Evolutionary conservation across 2,888 invertebrate genomes (phyloP), one percentile per base, ranked within the genome.

Genomic region (Lypha dubia): DNA sequence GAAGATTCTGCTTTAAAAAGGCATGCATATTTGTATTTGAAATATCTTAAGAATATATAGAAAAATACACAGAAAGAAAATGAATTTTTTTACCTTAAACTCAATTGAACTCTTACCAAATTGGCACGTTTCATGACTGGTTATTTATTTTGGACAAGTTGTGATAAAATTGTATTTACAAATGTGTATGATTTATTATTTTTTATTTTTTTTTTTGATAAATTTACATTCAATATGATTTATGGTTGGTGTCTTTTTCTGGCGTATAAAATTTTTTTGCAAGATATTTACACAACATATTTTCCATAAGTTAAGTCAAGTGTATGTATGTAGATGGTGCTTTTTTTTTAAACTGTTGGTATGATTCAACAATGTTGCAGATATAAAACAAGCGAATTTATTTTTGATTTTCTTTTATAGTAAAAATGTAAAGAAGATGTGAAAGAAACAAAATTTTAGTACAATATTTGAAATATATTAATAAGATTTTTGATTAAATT

Each of bases 81-180:
- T 1, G 8, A 35, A 6, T 35, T 35, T 32, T 32, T 81, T 89
- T 90, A 90, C 90, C 90, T 90, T 89, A 89, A 86, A 84, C 90
- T 90, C 87, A 91, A 89, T 87, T 90, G 90, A 87, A 90, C 90
- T 87, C 90, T 91, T 88, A 90, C 89, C 87, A 90, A 88, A 87
- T 90, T 90, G 86, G 89, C 88, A 87, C 91, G 90, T 86, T 77
- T 84, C 84, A 84, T 84, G 28, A 20, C 44, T 58, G 38, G 38
- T 28, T 38, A 56, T 67, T 73, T 44, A 15, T 9, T 22, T 76
- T 41, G 0, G 11, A 22, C 8, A 53, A 38, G 44, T 53, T 68
- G n/a, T 46, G 56, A n/a, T 53, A 44, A 46, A 53, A 53, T 71
- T 60, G 17, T 75, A 81, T 81, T 75, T 81, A 81, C 80, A 81